These are phyloP conservation scores for Drosophila lutescens DNA, from an alignment of 2,888 invertebrate species.

Conservation along the genomic window DNA sequence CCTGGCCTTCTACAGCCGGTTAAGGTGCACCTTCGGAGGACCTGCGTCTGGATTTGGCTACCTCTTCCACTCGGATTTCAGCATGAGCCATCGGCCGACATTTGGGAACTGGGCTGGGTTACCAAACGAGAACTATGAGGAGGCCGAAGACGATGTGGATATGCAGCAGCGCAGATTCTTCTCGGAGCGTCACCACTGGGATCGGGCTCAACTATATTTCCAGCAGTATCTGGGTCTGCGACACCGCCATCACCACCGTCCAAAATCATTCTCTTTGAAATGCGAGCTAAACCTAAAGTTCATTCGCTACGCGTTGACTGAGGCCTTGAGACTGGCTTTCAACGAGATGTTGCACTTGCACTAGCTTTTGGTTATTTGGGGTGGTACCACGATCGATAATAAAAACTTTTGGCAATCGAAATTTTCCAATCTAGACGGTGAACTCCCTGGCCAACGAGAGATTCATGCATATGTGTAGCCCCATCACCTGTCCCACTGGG, in stretches of 20 bases:
- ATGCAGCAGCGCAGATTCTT: neutral
- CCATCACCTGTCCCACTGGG: constrained; percentile 6
- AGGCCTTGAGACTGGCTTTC: constrained; percentile 8
- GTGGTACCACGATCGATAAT: neutral
- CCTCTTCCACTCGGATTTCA: neutral
- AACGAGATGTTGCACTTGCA: constrained; percentile 20
- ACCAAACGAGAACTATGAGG: neutral
- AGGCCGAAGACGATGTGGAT: neutral
- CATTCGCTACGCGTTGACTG: constrained; percentile 3
- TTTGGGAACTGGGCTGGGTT: constrained; percentile 11
- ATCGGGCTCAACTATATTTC: constrained; percentile 15
- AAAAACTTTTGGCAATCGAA: constrained; percentile 18
- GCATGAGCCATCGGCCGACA: neutral
- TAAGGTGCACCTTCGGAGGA: constrained; percentile 10
- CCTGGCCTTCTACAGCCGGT: constrained; percentile 20
- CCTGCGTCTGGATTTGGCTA: constrained; percentile 14
- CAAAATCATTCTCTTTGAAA: neutral
- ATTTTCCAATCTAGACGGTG: constrained; percentile 3
- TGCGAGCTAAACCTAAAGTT: constrained; percentile 4
- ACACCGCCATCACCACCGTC: neutral
- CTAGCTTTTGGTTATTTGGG: neutral
- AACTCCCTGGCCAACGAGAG: neutral
- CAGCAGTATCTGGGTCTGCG: constrained; percentile 22
- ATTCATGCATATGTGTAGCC: constrained; percentile 25
- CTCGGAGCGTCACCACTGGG: constrained; percentile 18